phyloP scores from a whole-genome alignment of 2,113 vertebrate genomes.

The Excalfactoria chinensis region DNA sequence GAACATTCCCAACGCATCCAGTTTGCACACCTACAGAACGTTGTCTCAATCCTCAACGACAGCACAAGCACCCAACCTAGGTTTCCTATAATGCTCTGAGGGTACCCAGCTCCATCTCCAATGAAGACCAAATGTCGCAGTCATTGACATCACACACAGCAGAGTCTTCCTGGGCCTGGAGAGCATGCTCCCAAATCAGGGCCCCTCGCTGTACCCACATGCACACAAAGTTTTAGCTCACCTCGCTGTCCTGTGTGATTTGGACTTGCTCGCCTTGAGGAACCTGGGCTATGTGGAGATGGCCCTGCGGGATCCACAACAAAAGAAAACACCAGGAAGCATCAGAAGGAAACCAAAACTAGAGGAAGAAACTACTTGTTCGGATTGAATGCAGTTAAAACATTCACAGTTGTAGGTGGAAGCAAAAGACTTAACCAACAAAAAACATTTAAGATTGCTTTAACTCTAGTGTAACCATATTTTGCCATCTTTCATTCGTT shows the following conservation, averaged over 20 bases:
- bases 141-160: not conserved
- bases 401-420: not conserved
- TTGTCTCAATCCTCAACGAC: not conserved
- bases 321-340: conserved; percentile 77
- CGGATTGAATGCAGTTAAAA: not conserved
- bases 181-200: not conserved
- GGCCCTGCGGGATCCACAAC: conserved; percentile 92
- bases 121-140: rapidly evolving
- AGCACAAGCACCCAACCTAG: not conserved
- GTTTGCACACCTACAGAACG: not conserved
- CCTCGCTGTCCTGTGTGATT: conserved; percentile 99
- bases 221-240: conserved; percentile 48
- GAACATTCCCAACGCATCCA: not conserved
- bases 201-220: rapidly evolving
- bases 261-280: conserved; percentile 98
- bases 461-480: rapidly evolving
- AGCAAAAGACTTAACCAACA: not conserved
- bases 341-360: conserved; percentile 72
- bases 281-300: conserved; percentile 97
- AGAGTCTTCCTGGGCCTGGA: not conserved
- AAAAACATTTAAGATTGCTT: not conserved
- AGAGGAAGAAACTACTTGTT: not conserved
- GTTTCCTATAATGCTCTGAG: not conserved
- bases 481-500: not conserved
- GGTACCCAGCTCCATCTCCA: not conserved